A percentile compares a stretch with the other conserved stretches of the same genome.
Conservation (phyloP, 2,797 vertebrate species). For the Clangula hyemalis region DNA sequence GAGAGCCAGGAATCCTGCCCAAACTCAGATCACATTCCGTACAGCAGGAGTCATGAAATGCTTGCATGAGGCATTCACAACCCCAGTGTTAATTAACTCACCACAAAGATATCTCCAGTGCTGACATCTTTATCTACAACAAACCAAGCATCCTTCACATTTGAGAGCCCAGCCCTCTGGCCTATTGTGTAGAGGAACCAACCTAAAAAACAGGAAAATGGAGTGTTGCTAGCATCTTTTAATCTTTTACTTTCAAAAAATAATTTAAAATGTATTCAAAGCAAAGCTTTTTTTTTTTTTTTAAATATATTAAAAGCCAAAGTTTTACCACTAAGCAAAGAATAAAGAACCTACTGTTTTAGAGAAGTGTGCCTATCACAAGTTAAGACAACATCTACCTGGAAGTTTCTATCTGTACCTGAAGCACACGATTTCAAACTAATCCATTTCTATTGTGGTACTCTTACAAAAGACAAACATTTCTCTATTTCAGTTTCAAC, state of each 20-base stretch:
- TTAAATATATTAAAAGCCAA: background rate
- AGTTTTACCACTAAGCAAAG: background rate
- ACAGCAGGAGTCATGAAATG: background rate
- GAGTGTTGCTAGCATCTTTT: background rate
- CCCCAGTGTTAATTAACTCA: conserved; percentile 74
- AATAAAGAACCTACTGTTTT: background rate
- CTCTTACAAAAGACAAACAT: background rate
- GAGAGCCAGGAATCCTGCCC: conserved; percentile 6
- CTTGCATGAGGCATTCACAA: background rate
- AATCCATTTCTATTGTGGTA: background rate
- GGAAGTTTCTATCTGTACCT: background rate
- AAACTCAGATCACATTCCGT: background rate
- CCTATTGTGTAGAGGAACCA: conserved; percentile 95
- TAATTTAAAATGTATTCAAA: no score
- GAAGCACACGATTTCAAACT: background rate
- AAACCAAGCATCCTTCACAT: conserved; percentile 87
- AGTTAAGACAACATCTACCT: background rate
- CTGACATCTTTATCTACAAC: conserved; percentile 92
- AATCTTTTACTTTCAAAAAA: background rate
- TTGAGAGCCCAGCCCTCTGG: conserved; percentile 90
- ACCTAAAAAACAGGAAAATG: conserved; percentile 72
- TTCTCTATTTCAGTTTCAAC: background rate
- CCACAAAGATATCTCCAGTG: conserved; percentile 90
- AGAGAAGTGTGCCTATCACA: background rate
- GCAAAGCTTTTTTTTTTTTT: no score